A percentile compares a stretch with the other conserved stretches of the same genome.
These are phyloP conservation scores for Drosophila helvetica DNA, from an alignment of 2,888 invertebrate species.

Conservation along the genomic window DNA sequence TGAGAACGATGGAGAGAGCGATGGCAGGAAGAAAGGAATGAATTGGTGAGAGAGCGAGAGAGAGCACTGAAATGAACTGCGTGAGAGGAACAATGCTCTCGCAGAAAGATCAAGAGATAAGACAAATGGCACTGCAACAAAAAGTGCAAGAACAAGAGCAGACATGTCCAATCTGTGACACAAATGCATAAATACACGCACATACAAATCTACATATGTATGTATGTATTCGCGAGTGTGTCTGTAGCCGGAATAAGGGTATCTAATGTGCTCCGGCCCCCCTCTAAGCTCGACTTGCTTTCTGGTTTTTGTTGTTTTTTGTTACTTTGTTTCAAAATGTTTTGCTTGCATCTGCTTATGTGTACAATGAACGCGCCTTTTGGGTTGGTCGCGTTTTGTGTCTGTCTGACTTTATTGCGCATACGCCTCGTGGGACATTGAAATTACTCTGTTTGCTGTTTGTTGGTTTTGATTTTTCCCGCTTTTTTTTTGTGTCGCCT, in stretches of 20 bases:
- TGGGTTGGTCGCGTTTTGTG: slow-evolving; percentile 47
- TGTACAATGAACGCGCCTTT: slow-evolving; percentile 59
- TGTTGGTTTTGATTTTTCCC: slow-evolving; percentile 15
- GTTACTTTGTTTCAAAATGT: slow-evolving; percentile 20
- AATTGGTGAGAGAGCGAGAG: not conserved
- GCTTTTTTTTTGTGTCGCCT: not conserved
- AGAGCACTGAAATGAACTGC: not conserved
- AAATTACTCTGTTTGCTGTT: slow-evolving; percentile 27
- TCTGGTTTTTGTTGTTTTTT: slow-evolving; percentile 28
- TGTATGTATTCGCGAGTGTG: too few species aligned
- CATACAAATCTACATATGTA: too few species aligned
- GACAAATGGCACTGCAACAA: not conserved
- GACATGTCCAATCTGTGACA: not conserved
- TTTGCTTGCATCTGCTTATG: slow-evolving; percentile 39
- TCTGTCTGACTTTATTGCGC: slow-evolving; percentile 60
- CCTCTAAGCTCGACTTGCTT: slow-evolving; percentile 14
- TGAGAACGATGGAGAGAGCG: not conserved
- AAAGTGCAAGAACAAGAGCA: not conserved
- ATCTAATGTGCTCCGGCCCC: not conserved
- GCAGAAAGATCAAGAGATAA: not conserved
- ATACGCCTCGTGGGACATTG: slow-evolving; percentile 66
- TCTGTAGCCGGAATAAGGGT: not conserved
- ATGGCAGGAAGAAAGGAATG: not conserved
- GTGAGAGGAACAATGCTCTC: not conserved
- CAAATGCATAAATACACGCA: too few species aligned